Percentiles rank a stretch among this genome's conserved stretches.
Conservation (phyloP, 2,888 invertebrate genomes). For the Pocota personata region DNA sequence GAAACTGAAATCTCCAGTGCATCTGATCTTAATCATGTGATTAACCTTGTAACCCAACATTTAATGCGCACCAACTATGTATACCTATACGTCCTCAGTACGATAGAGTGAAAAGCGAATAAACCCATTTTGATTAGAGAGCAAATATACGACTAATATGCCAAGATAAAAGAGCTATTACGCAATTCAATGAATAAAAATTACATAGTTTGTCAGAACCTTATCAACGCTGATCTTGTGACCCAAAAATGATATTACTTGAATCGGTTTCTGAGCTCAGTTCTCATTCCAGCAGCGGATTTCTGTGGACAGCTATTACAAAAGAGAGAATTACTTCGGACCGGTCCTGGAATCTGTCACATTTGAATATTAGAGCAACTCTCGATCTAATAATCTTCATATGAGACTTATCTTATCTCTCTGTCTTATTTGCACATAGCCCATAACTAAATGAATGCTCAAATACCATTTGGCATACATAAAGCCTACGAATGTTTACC, state of each 20-base stretch:
- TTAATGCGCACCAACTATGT: background rate
- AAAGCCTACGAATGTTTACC: background rate
- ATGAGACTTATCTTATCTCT: background rate
- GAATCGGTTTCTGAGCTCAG: background rate
- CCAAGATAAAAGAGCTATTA: background rate
- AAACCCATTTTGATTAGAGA: background rate
- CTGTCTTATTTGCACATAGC: background rate
- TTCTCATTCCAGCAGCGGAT: background rate
- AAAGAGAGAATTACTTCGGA: background rate
- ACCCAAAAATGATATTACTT: background rate
- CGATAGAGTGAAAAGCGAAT: background rate
- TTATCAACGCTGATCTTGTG: slow-evolving; percentile 20
- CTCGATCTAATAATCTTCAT: background rate
- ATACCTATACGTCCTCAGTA: background rate
- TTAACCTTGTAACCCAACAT: background rate
- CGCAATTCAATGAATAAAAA: background rate
- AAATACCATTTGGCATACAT: background rate
- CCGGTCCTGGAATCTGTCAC: too few species aligned
- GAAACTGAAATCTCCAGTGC: background rate
- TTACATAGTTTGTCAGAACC: background rate
- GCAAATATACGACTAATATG: background rate
- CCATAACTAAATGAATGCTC: background rate
- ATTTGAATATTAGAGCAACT: background rate
- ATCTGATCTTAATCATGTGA: background rate
- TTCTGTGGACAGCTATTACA: background rate